phyloP scores from a whole-genome alignment of 2,888 invertebrate genomes.

The Periphyllus acericola region DNA sequence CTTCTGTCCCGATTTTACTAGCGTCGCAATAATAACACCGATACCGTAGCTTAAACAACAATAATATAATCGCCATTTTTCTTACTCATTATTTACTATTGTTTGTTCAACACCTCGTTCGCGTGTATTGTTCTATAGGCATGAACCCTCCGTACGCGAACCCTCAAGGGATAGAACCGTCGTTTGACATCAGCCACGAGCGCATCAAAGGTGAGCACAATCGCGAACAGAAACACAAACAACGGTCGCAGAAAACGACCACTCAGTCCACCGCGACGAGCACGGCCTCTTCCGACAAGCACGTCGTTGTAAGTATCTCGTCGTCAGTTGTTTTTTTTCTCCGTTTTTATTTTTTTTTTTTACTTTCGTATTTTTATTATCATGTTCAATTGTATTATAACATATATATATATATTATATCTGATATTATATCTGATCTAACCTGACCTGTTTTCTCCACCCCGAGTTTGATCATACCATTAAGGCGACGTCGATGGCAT shows the following conservation, averaged over 20 bases:
- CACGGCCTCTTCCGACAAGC: slow-evolving; percentile 43
- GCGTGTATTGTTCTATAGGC: not conserved
- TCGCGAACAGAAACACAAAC: slow-evolving; percentile 41
- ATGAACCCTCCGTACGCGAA: slow-evolving; percentile 44
- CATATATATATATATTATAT: too few species aligned
- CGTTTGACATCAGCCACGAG: slow-evolving; percentile 76
- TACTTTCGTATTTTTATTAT: not conserved
- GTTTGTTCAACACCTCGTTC: too few species aligned
- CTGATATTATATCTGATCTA: slow-evolving; percentile 2
- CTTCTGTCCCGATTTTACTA: not conserved
- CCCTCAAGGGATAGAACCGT: slow-evolving; percentile 56
- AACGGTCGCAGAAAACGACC: slow-evolving; percentile 14
- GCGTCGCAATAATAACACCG: too few species aligned
- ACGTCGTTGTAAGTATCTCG: slow-evolving; percentile 32
- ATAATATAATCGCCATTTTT: not conserved
- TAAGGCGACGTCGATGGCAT: not conserved
- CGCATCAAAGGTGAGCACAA: slow-evolving; percentile 64
- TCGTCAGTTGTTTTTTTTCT: not conserved
- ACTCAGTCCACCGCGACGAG: not conserved
- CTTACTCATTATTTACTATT: not conserved
- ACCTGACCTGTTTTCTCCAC: slow-evolving; percentile 16
- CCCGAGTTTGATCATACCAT: slow-evolving; percentile 12
- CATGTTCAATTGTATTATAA: not conserved
- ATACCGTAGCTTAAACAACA: not conserved
- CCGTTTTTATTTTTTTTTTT: not conserved